Evolutionary conservation across 2,888 invertebrate species (phyloP).

Genomic region (Drosophila tripunctata): DNA sequence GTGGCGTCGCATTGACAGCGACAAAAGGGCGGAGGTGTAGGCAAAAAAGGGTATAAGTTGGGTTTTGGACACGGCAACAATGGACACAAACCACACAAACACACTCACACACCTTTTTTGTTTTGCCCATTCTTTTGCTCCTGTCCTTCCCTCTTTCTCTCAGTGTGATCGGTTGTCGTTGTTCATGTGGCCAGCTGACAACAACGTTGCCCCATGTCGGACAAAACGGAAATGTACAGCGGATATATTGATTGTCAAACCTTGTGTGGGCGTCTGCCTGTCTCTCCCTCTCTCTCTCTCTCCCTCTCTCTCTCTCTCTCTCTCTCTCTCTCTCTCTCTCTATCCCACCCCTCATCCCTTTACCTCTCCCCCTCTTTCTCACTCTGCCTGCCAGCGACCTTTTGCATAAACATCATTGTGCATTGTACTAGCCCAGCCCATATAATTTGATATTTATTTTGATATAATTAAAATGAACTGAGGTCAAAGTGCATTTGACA

Average conservation of each 20-base stretch:
- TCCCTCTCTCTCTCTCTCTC: background rate
- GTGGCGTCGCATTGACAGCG: constrained; percentile 2
- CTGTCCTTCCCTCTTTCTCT: too few relatives aligned
- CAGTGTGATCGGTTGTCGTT: constrained; percentile 10
- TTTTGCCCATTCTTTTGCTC: constrained; percentile 6
- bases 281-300: background rate
- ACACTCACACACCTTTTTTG: constrained; percentile 57
- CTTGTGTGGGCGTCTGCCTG: constrained; percentile 18
- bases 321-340: background rate
- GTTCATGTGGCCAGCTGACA: constrained; percentile 56
- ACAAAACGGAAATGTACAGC: constrained; percentile 74
- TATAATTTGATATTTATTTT: constrained; percentile 45
- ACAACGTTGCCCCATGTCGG: constrained; percentile 42
- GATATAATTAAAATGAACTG: constrained; percentile 29
- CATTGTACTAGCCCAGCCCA: constrained; percentile 5
- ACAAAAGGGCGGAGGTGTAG: background rate
- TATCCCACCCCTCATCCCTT: background rate
- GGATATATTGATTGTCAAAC: constrained; percentile 78
- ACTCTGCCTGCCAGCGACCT: constrained; percentile 13
- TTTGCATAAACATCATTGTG: constrained; percentile 40
- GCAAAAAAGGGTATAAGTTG: constrained; percentile 2
- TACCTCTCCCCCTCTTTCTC: background rate
- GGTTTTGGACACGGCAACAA: constrained; percentile 48
- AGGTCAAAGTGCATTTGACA: constrained; percentile 38
- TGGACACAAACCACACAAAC: constrained; percentile 37